Percentiles rank a stretch among this genome's conserved stretches.
These are phyloP conservation scores for Argyrosomus japonicus DNA, from an alignment of 2,113 vertebrate genomes.

Conservation along the genomic window DNA sequence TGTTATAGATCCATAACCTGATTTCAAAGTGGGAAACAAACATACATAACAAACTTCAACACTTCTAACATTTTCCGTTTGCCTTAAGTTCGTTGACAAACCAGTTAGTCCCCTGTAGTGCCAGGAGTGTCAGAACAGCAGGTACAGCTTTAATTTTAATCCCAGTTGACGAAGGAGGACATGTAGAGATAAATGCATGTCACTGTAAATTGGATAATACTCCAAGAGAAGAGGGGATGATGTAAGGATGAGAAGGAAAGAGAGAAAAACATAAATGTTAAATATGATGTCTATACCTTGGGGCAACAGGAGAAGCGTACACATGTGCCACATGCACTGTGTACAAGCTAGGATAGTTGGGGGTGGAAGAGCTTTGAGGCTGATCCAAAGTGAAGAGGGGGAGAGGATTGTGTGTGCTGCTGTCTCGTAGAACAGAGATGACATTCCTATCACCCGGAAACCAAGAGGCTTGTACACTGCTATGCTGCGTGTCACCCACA, in stretches of 20 bases:
- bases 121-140: not conserved
- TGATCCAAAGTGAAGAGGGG: constrained; percentile 67
- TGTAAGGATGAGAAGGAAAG: constrained; percentile 23
- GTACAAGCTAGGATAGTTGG: constrained; percentile 15
- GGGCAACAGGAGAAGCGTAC: constrained; percentile 49
- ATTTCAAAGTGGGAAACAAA: not conserved
- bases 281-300: constrained; percentile 44
- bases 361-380: constrained; percentile 69
- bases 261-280: constrained; percentile 29
- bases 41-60: not conserved
- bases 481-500: constrained; percentile 9
- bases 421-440: constrained; percentile 20
- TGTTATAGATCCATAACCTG: not conserved
- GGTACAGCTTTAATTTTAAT: not conserved
- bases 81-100: not conserved
- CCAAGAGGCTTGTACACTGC: not conserved
- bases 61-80: not conserved
- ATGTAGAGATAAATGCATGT: constrained; percentile 1
- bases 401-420: constrained; percentile 23
- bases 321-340: constrained; percentile 6
- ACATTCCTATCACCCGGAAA: constrained; percentile 26
- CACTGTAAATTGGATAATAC: constrained; percentile 13
- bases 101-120: not conserved
- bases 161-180: not conserved
- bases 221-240: constrained; percentile 4